These are phyloP conservation scores for Synodontis membranacea DNA, from an alignment of 2,113 vertebrate species.

Conservation along the genomic window DNA sequence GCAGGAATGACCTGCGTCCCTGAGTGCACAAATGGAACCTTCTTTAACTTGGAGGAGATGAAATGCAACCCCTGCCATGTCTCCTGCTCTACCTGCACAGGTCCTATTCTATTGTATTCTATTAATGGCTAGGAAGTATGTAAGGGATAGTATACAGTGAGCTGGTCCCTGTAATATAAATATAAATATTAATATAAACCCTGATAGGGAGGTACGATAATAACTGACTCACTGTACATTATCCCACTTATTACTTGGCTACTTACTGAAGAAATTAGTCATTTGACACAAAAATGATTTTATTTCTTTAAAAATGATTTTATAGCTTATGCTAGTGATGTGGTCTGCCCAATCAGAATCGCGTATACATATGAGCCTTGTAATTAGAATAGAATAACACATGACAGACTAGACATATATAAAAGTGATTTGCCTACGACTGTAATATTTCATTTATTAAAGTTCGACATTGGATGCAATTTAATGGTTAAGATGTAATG, in stretches of 20 bases:
- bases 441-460: neutral
- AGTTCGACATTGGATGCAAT: neutral
- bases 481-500: neutral
- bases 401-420: neutral
- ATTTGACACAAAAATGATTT: no score
- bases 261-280: no score
- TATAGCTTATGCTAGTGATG: no score
- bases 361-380: no score
- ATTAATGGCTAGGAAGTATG: neutral
- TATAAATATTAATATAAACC: no score
- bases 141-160: no score
- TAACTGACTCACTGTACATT: no score
- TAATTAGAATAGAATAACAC: no score
- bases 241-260: neutral
- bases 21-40: conserved; percentile 80
- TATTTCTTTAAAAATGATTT: no score
- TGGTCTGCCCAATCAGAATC: no score
- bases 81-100: conserved; percentile 79
- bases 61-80: conserved; percentile 80
- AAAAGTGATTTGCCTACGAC: neutral
- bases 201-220: no score
- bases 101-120: conserved; percentile 60
- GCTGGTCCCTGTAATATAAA: no score
- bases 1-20: conserved; percentile 84
- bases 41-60: conserved; percentile 79